Percentiles rank a stretch among this genome's conserved stretches.
Conservation (phyloP, 1,140 invertebrate genomes). For the Drosophila prosaltans region DNA sequence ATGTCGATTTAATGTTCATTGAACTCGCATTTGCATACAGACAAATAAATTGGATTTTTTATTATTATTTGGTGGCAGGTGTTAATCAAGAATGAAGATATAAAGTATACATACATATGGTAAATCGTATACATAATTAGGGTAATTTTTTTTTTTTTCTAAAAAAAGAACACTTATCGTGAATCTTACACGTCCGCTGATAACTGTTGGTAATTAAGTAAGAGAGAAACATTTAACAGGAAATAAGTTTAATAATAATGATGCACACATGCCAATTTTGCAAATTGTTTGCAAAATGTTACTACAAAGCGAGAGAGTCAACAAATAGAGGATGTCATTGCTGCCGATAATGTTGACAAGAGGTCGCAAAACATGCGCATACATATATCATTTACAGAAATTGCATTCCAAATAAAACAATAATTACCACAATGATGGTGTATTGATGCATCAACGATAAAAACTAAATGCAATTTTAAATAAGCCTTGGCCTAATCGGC, state of each 20-base stretch:
- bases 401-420: not conserved
- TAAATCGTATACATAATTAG: not conserved
- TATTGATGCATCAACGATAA: not conserved
- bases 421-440: not conserved
- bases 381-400: not conserved
- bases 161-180: not conserved
- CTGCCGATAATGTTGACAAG: conserved; percentile 7
- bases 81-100: conserved; percentile 3
- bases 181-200: not conserved
- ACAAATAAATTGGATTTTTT: not conserved
- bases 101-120: too few relatives aligned
- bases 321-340: conserved; percentile 16
- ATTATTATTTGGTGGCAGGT: conserved; percentile 16
- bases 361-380: not conserved
- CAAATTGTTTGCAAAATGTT: conserved; percentile 7
- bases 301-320: not conserved
- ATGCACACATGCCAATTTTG: conserved; percentile 1
- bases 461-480: not conserved
- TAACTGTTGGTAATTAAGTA: conserved; percentile 8
- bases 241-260: conserved; percentile 3
- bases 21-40: conserved; percentile 18
- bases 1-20: conserved; percentile 12
- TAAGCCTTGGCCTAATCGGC: conserved; percentile 2
- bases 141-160: not conserved
- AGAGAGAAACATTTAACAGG: conserved; percentile 8